Conservation (phyloP, 2,888 invertebrate genomes). For the Shargacucullia verbasci region DNA sequence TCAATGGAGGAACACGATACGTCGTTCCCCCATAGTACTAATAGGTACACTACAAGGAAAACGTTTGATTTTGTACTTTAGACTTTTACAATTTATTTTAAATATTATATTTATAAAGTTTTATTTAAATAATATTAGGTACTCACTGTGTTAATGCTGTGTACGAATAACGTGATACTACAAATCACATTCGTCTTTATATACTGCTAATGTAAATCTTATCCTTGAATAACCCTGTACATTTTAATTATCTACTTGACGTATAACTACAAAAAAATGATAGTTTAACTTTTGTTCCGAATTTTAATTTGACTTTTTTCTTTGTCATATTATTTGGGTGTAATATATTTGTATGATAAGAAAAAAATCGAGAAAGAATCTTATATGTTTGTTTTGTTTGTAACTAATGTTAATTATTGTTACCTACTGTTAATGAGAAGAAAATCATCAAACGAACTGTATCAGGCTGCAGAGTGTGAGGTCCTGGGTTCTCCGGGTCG, state of each 20-base stretch:
- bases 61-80: neutral
- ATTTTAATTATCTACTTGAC: conserved; percentile 7
- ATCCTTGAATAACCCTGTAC: conserved; percentile 34
- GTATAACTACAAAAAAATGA: conserved; percentile 15
- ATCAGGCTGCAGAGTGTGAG: no score
- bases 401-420: no score
- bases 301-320: neutral
- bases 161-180: conserved; percentile 13
- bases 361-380: no score
- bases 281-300: conserved; percentile 8
- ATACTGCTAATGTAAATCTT: conserved; percentile 22
- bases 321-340: no score
- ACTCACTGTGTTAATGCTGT: conserved; percentile 38
- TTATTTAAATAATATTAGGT: conserved; percentile 8
- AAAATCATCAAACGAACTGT: no score
- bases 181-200: conserved; percentile 23
- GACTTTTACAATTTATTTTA: neutral
- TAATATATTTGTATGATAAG: no score
- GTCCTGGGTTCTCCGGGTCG: no score
- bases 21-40: no score
- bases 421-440: no score
- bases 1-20: no score
- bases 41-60: neutral
- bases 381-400: no score
- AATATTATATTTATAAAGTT: neutral